Base-by-base conservation (phyloP, 2,113 vertebrate species). In the Sminthopsis crassicaudata region DNA sequence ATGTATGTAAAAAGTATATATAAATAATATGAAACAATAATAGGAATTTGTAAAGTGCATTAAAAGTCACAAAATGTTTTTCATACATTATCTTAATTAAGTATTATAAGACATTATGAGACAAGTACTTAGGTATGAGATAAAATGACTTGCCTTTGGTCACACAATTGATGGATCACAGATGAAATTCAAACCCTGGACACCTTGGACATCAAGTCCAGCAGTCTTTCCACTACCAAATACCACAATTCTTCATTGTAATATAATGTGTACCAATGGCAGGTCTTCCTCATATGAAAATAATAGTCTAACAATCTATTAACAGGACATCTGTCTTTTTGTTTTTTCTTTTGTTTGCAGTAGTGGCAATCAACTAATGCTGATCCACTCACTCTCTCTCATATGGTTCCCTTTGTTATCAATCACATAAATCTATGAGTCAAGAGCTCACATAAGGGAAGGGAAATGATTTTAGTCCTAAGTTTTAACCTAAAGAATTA, bases 241-340 rank as follows among this genome's bases (percentile, higher is more conserved):
- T 67, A 36, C 30, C 57, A 67, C 11, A 3, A 36, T 30, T 67
- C 57, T 67, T 67, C 57, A 67, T 10, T 36, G 57, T 36, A 67
- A 67, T 67, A 67, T 14, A 67, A 36, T 36, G 57, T 67, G 57
- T 30, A 67, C 57, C 57, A 36, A 93, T 1, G 6, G 88, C 53
- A 92, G 93, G 94, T 96, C 95, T 96, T 96, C 53, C 76, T 96
- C 90, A 90, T 67, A 92, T 91, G 89, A 94, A 96, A 92, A 53
- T 90, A 88, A 94, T 10, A 23, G 89, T 46, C 57, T 46, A 91
- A 94, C 90, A 94, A 46, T 16, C 46, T 60, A 52, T 92, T 91
- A 89, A 50, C 46, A 91, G 27, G 91, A 24, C 52, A 23, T 46
- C 54, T 0, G 0, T 90, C 93, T 42, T 88, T 67, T 12, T 51